Percentiles rank a stretch among this genome's conserved stretches.
Conservation (phyloP, 2,797 vertebrate species). For the Apodemus agrarius region DNA sequence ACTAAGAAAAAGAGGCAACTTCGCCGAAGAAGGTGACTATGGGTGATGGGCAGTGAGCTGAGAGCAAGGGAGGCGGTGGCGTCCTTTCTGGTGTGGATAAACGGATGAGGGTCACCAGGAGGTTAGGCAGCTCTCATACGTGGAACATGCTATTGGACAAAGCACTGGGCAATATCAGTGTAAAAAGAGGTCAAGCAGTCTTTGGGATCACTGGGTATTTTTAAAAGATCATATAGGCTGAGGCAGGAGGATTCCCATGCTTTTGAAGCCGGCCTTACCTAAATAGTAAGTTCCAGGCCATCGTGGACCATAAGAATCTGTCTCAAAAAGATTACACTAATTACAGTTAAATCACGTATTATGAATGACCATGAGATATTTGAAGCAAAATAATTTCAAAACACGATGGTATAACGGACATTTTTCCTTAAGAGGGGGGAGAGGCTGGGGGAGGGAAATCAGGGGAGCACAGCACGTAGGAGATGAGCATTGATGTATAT, state of each 20-base stretch:
- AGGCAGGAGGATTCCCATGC: not conserved
- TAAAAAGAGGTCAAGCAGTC: not conserved
- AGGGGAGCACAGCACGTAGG: not conserved
- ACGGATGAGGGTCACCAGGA: not conserved
- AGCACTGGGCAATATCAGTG: not conserved
- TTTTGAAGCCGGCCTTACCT: not conserved
- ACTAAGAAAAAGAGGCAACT: not conserved
- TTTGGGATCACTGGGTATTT: not conserved
- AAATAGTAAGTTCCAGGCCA: not conserved
- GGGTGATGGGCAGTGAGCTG: not conserved
- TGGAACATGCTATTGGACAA: not conserved
- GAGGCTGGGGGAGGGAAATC: not conserved
- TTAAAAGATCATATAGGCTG: not conserved
- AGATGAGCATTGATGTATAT: not conserved
- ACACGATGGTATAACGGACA: not conserved
- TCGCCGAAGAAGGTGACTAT: not conserved
- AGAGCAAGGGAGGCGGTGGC: no score
- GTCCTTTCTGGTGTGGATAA: not conserved
- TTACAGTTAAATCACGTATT: not conserved
- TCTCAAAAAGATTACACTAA: not conserved
- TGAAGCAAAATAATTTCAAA: constrained; percentile 45
- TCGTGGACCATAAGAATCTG: not conserved
- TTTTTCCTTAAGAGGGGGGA: not conserved
- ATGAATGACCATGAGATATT: not conserved
- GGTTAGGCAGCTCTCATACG: not conserved